phyloP scores from a whole-genome alignment of 2,888 invertebrate genomes.

The Lepidocyrtoides sp. region DNA sequence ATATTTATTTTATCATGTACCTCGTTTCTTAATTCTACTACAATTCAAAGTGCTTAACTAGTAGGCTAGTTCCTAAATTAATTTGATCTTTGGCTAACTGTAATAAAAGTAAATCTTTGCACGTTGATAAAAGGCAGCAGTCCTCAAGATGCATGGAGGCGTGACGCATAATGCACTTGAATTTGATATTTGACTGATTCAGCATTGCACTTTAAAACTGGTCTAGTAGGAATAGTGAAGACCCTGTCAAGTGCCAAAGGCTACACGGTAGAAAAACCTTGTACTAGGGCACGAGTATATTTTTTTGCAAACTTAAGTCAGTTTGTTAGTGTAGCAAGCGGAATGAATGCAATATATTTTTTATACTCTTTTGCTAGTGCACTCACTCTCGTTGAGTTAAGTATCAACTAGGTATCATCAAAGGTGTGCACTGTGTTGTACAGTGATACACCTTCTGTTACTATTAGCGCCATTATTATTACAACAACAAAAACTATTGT shows the following conservation, averaged over 20 bases:
- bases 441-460: no score
- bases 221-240: constrained; percentile 38
- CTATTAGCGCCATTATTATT: no score
- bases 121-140: constrained; percentile 14
- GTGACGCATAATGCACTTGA: constrained; percentile 72
- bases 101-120: neutral
- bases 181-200: constrained; percentile 74
- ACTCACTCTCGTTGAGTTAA: neutral
- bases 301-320: no score
- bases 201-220: constrained; percentile 48
- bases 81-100: neutral
- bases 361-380: neutral
- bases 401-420: neutral
- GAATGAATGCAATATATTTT: neutral
- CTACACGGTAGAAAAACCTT: constrained; percentile 56
- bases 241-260: constrained; percentile 63
- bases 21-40: no score
- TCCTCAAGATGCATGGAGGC: constrained; percentile 62
- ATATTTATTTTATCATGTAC: no score
- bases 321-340: neutral
- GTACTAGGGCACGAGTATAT: constrained; percentile 63
- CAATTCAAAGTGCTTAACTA: neutral
- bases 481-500: no score
- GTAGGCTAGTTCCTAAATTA: neutral
- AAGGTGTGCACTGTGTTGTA: neutral